Evolutionary conservation across 2,113 vertebrate species (phyloP).

Genomic region (Climacteris rufus): DNA sequence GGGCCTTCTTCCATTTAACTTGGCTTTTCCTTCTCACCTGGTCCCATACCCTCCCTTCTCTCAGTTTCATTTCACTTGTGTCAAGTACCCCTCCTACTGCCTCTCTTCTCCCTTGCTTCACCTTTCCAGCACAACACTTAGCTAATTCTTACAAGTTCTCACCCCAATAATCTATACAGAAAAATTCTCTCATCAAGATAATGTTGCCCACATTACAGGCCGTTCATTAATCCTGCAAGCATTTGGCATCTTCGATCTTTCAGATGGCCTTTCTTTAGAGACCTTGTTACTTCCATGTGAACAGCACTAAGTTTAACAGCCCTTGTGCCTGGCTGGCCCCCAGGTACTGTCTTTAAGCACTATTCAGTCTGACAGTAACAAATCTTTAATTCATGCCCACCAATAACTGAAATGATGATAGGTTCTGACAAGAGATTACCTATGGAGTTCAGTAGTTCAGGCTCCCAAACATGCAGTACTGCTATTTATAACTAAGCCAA

Average conservation of each 20-base stretch:
- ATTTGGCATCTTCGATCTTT: not conserved
- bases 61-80: not conserved
- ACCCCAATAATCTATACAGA: not conserved
- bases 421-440: slow-evolving; percentile 39
- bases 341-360: not conserved
- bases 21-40: not conserved
- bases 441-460: slow-evolving; percentile 13
- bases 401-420: not conserved
- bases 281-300: not conserved
- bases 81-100: not conserved
- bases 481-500: slow-evolving; percentile 35
- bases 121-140: not conserved
- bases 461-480: not conserved
- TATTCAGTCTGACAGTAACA: slow-evolving; percentile 3
- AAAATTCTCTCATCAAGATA: not conserved
- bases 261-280: not conserved
- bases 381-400: slow-evolving; percentile 50
- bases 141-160: not conserved
- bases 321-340: not conserved
- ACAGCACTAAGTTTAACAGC: not conserved
- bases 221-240: not conserved
- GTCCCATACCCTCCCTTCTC: not conserved
- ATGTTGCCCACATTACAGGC: not conserved
- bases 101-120: not conserved
- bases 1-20: not conserved